Base-by-base conservation (phyloP, 2,113 vertebrate genomes). In the Ptychochromis oligacanthus region DNA sequence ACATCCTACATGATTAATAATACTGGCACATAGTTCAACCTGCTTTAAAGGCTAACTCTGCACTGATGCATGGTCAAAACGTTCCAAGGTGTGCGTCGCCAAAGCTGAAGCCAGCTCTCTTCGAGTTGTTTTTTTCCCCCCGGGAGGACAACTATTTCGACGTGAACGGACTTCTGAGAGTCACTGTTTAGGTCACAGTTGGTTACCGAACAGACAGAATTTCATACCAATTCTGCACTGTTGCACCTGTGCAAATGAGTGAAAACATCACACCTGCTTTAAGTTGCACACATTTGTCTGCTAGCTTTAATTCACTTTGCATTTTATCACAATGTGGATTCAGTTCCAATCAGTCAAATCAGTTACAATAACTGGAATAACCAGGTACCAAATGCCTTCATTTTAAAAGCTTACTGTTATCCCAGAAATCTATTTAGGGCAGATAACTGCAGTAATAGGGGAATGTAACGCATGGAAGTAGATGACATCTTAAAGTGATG, bases 401-500 rank as follows among this genome's bases (percentile, higher is more conserved):
- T 52, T 31, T 20, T 72, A 72, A 31, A 72, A 72, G 6, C 46
- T 14, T 64, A 64, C 2, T 64, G 6, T 17, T 14, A 17, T 17
- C 18, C 46, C 15, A 17, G 15, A 49, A 31, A 72, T 72, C 26
- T 34, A 59, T 86, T 67, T 9, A 65, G 57, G 18, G n/a, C 57
- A 64, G 57, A 46, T 34, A 52, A 22, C 5, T 31, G 28, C 13
- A 28, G 56, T 64, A 74, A 75, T 79, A 9, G 72, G 38, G 26
- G 17, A 77, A 24, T 61, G 36, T 61, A 52, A 12, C 31, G 52
- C 77, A 28, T 52, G 77, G 15, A 64, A 40, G 11, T 9, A 20
- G 40, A 17, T 59, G 75, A 67, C 64, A 78, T 84, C 64, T 77
- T 55, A 6, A 72, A 72, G 67, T 54, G 70, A 43, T 59, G 40